phyloP scores from a whole-genome alignment of 2,888 invertebrate genomes.

The Trichogramma evanescens region DNA sequence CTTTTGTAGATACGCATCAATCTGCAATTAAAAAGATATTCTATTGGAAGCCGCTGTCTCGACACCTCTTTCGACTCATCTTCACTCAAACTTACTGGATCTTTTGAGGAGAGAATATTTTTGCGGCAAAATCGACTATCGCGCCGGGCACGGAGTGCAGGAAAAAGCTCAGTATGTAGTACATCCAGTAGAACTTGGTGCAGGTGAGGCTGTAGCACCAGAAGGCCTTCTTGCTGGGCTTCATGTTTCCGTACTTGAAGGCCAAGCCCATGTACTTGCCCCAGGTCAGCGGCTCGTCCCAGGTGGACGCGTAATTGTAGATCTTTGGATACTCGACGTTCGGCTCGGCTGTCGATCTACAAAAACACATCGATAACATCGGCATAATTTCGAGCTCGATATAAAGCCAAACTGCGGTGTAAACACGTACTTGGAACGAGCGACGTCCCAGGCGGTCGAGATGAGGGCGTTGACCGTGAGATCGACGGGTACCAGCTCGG shows the following conservation, averaged over 20 bases:
- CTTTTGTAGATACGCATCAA: conserved; percentile 49
- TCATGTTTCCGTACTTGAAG: conserved; percentile 39
- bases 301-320: conserved; percentile 58
- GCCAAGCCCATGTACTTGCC: conserved; percentile 44
- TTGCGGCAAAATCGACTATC: neutral
- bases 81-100: neutral
- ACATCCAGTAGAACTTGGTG: conserved; percentile 46
- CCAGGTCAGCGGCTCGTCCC: conserved; percentile 56
- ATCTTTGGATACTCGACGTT: conserved; percentile 46
- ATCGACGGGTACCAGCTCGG: conserved; percentile 49
- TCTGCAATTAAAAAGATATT: conserved; percentile 33
- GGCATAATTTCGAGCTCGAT: neutral
- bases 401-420: neutral
- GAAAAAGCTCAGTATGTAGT: conserved; percentile 49
- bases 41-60: neutral
- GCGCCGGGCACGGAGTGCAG: conserved; percentile 58
- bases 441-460: conserved; percentile 47
- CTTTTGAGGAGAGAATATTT: neutral
- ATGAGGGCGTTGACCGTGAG: conserved; percentile 47
- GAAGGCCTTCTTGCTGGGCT: conserved; percentile 33
- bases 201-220: conserved; percentile 48
- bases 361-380: neutral
- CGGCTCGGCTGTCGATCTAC: conserved; percentile 25
- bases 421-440: conserved; percentile 40
- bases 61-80: neutral